phyloP scores from a whole-genome alignment of 2,113 vertebrate species.

The Myanophis thanlyinensis region DNA sequence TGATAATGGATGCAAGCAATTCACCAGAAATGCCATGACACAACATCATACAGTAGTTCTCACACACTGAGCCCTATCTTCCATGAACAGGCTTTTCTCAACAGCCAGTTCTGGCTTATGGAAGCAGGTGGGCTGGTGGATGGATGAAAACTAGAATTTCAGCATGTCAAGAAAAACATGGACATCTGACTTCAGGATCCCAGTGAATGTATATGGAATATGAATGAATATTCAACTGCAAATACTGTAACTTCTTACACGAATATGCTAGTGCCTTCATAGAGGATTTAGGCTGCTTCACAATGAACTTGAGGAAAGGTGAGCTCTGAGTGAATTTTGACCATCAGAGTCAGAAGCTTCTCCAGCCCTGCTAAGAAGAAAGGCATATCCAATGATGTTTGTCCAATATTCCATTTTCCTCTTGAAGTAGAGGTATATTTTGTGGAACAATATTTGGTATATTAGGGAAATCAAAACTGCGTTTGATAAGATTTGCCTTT shows the following conservation, averaged over 20 bases:
- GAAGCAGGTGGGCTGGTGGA: too few relatives aligned
- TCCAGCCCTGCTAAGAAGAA: neutral
- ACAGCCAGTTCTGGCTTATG: neutral
- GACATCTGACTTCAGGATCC: too few relatives aligned
- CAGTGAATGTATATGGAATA: neutral
- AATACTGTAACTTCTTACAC: neutral
- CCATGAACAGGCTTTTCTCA: neutral
- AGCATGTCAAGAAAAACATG: neutral
- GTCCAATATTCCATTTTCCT: neutral
- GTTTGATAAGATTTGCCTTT: neutral
- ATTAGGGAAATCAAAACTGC: neutral
- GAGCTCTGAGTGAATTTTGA: neutral
- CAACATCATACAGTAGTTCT: neutral
- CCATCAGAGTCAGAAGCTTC: neutral
- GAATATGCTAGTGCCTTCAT: neutral
- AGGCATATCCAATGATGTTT: neutral
- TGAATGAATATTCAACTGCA: neutral
- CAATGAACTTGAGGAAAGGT: neutral
- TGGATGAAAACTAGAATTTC: neutral
- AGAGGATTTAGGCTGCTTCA: neutral
- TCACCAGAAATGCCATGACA: neutral
- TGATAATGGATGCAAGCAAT: constrained; percentile 16
- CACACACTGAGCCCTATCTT: neutral
- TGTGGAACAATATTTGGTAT: neutral
- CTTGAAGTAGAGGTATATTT: neutral